Evolutionary conservation across 2,113 vertebrate genomes (phyloP).

Genomic region (Rhinichthys klamathensis): DNA sequence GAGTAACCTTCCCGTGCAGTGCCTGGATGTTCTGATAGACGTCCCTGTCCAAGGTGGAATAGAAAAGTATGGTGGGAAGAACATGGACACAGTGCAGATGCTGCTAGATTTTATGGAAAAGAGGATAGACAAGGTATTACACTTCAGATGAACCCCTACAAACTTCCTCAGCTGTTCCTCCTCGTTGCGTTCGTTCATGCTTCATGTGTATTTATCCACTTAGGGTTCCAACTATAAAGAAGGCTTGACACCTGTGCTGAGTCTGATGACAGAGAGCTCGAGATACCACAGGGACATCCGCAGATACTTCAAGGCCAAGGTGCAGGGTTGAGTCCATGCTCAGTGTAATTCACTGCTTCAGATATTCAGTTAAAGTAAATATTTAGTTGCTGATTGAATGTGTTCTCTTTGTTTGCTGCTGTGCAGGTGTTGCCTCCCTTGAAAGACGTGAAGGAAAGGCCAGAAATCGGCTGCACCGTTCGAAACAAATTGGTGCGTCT

Average conservation of each 20-base stretch:
- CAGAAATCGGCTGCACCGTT: conserved; percentile 90
- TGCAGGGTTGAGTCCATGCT: conserved; percentile 61
- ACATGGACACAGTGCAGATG: conserved; percentile 87
- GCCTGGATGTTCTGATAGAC: conserved; percentile 90
- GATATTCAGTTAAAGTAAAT: not conserved
- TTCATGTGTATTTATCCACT: conserved; percentile 51
- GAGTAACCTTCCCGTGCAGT: conserved; percentile 93
- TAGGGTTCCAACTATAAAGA: conserved; percentile 96
- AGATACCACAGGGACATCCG: conserved; percentile 92
- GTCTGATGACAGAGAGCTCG: conserved; percentile 91
- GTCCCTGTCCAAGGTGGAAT: conserved; percentile 82
- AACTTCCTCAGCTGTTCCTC: not conserved
- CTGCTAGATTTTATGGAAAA: conserved; percentile 96
- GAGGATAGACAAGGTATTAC: conserved; percentile 93
- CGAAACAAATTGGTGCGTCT: conserved; percentile 96
- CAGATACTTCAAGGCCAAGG: conserved; percentile 96
- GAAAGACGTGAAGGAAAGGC: conserved; percentile 91
- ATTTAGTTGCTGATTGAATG: not conserved
- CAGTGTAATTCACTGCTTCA: not conserved
- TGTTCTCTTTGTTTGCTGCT: not conserved
- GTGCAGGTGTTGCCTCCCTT: conserved; percentile 91
- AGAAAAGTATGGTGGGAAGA: conserved; percentile 86
- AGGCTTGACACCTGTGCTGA: conserved; percentile 94
- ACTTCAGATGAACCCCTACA: not conserved
- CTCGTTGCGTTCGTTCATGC: conserved; percentile 35